These are phyloP conservation scores for Ormyrus labotus DNA, from an alignment of 2,888 invertebrate species.

Conservation along the genomic window DNA sequence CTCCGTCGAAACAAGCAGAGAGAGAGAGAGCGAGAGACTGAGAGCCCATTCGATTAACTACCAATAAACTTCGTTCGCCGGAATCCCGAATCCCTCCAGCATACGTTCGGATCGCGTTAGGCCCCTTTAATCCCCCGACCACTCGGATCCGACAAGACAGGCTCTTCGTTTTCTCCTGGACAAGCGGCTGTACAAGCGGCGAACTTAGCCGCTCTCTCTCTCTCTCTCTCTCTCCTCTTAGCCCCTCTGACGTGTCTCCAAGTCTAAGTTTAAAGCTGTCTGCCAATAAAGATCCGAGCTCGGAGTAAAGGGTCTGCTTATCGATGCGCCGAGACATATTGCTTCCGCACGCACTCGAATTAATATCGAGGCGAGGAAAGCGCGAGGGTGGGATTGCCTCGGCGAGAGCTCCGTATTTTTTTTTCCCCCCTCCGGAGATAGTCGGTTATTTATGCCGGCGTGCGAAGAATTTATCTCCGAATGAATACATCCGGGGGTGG, in stretches of 20 bases:
- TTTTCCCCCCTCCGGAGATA: background rate
- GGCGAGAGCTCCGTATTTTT: background rate
- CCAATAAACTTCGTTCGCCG: constrained; percentile 17
- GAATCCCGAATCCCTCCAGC: background rate
- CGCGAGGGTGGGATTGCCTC: too few relatives aligned
- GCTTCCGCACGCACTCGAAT: background rate
- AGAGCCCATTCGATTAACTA: constrained; percentile 7
- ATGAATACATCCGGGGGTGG: too few relatives aligned
- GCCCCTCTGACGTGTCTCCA: too few relatives aligned
- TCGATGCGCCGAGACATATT: too few relatives aligned
- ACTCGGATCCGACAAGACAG: constrained; percentile 8
- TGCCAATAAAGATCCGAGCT: constrained; percentile 26
- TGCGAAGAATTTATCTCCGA: background rate
- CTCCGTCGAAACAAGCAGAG: too few relatives aligned
- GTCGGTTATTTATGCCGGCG: constrained; percentile 5
- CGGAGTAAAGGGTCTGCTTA: background rate
- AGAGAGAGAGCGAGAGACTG: too few relatives aligned
- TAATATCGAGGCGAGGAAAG: background rate
- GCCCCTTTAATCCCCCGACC: constrained; percentile 27
- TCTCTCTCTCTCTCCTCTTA: too few relatives aligned
- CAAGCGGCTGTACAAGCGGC: background rate
- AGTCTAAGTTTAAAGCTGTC: constrained; percentile 20
- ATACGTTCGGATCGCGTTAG: background rate
- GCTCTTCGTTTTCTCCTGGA: constrained; percentile 21
- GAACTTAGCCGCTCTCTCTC: background rate